Percentiles rank a stretch among this genome's conserved stretches.
phyloP scores from a whole-genome alignment of 1,140 invertebrate species.

The Camponotus vicinus region DNA sequence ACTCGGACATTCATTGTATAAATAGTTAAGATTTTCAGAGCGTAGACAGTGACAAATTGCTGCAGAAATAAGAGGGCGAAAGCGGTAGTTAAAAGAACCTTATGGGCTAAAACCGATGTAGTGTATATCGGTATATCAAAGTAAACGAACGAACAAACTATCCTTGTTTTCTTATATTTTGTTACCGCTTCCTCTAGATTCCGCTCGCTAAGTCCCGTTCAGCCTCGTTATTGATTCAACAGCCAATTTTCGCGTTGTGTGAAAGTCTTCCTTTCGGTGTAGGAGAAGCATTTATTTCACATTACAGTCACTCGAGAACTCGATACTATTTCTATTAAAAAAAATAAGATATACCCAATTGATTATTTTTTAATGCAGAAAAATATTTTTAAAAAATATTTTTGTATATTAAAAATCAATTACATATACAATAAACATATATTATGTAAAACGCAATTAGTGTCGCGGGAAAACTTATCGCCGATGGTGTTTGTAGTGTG shows the following conservation, averaged over 20 bases:
- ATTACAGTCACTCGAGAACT: constrained; percentile 13
- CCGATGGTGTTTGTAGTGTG: not conserved
- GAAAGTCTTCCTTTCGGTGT: constrained; percentile 36
- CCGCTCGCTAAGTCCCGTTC: constrained; percentile 41
- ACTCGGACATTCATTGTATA: constrained; percentile 43
- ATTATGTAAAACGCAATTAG: not conserved
- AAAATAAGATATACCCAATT: constrained; percentile 9
- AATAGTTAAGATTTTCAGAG: constrained; percentile 68
- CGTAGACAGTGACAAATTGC: constrained; percentile 75
- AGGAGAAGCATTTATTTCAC: constrained; percentile 23
- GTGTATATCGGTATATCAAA: constrained; percentile 64
- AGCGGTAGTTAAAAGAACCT: constrained; percentile 58
- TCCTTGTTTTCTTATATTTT: constrained; percentile 59
- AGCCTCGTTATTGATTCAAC: constrained; percentile 52
- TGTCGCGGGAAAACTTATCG: not conserved
- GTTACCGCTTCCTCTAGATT: constrained; percentile 52
- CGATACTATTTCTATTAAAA: constrained; percentile 33
- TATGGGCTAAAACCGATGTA: constrained; percentile 67
- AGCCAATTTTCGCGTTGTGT: constrained; percentile 56
- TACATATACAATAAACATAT: not conserved
- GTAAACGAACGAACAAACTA: constrained; percentile 66
- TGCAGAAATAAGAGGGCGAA: constrained; percentile 67
- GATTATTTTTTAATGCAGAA: constrained; percentile 28
- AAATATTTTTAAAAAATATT: not conserved
- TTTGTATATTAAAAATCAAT: not conserved